Base-by-base conservation (phyloP, 1,140 invertebrate species). In the Lepidostoma basale region DNA sequence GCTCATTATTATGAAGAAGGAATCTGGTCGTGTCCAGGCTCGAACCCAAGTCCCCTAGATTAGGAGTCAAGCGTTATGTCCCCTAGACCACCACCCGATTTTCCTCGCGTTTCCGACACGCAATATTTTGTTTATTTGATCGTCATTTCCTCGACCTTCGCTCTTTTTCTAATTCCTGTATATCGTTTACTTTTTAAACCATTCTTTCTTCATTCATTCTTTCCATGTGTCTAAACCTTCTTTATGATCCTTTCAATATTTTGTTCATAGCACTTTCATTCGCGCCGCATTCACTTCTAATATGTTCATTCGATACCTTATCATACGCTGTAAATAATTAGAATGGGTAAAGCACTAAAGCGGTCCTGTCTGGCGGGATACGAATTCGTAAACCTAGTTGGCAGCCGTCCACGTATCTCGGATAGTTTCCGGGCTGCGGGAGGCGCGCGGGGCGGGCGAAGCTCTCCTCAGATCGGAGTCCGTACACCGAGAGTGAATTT, bases 311-410 rank as follows among this genome's bases (percentile, higher is more conserved):
- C n/a, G n/a, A n/a, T n/a, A n/a, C n/a, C n/a, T n/a, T n/a, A n/a
- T n/a, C n/a, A n/a, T n/a, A n/a, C n/a, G n/a, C 45, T 49, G 18
- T 49, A 2, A 12, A 49, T 18, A 18, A n/a, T 49, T 18, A 8
- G 20, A 18, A 23, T 9, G 0, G 45, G 22, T 12, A n/a, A 12
- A 49, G 22, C 25, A n/a, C 45, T 12, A 25, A 23, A 49, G 10
- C 9, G 18, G 18, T 8, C 5, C 18, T 18, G 8, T 20, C 45
- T 8, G 45, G 10, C 8, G n/a, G 45, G 5, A 18, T 8, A 22
- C 18, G 18, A 49, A 49, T 49, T 23, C 18, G 25, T 49, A 49
- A 49, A 49, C 45, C 45, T 49, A 49, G n/a, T 49, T 49, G 45
- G 45, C 45, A 49, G 25, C 9, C 2, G 12, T 20, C 45, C 45